A percentile compares a stretch with the other conserved stretches of the same genome.
phyloP scores from a whole-genome alignment of 2,888 invertebrate species.

The Ceramica pisi region DNA sequence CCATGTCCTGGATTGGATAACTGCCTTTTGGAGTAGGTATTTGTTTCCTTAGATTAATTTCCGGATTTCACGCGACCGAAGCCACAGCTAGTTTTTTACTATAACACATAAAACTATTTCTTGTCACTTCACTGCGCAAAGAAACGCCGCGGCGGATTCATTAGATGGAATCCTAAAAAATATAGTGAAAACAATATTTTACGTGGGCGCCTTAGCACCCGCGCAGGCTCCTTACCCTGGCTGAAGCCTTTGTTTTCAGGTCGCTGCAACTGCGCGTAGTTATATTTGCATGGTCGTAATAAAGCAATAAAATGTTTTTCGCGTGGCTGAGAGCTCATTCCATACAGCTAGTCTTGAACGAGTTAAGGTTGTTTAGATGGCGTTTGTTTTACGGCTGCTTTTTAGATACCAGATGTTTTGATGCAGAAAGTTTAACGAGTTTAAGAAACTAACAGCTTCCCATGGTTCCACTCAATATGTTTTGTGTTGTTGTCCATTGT shows the following conservation, averaged over 20 bases:
- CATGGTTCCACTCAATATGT: neutral
- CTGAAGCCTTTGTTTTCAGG: constrained; percentile 70
- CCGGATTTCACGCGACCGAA: too few relatives aligned
- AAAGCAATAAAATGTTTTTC: constrained; percentile 78
- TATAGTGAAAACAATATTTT: neutral
- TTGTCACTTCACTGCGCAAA: too few relatives aligned
- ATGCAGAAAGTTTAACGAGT: constrained; percentile 23
- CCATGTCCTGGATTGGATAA: too few relatives aligned
- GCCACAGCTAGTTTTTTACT: too few relatives aligned
- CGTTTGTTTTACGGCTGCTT: constrained; percentile 36
- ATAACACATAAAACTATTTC: too few relatives aligned
- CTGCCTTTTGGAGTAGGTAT: too few relatives aligned
- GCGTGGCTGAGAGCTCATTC: constrained; percentile 68
- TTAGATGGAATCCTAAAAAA: too few relatives aligned
- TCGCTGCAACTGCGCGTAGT: constrained; percentile 73
- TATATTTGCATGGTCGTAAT: constrained; percentile 80
- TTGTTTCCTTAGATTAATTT: too few relatives aligned
- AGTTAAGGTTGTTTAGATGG: constrained; percentile 48
- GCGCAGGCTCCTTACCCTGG: neutral
- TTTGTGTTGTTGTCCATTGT: neutral
- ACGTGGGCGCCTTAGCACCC: neutral
- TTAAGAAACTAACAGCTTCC: neutral
- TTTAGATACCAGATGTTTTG: constrained; percentile 36
- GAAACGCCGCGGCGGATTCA: too few relatives aligned
- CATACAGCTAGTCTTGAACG: constrained; percentile 61